phyloP scores from a whole-genome alignment of 2,113 vertebrate species.

The Chrysemys picta region DNA sequence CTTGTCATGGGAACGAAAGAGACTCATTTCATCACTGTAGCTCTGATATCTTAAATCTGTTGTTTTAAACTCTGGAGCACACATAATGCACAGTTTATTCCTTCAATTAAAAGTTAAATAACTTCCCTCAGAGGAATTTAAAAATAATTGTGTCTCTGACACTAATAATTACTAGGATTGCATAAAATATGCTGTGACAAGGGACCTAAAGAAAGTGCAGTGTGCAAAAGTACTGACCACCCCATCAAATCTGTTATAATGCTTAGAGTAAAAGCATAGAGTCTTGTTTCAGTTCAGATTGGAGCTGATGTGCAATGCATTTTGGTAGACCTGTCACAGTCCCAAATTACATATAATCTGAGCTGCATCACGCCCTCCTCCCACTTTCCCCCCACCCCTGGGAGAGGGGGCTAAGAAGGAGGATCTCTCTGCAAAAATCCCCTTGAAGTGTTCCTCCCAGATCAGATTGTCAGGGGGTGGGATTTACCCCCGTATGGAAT shows the following conservation, averaged over 20 bases:
- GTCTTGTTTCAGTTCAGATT: background rate
- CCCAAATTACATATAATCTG: background rate
- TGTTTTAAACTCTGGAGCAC: background rate
- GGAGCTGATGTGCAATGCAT: background rate
- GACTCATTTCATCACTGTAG: background rate
- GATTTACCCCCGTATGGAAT: accelerated
- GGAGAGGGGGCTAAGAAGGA: background rate
- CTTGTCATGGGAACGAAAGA: background rate
- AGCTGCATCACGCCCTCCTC: background rate
- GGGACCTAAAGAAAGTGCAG: background rate
- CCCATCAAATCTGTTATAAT: background rate
- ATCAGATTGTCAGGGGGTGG: background rate
- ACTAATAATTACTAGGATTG: background rate
- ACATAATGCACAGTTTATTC: background rate
- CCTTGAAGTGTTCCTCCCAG: background rate
- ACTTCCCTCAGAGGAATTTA: background rate
- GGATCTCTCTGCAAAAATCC: background rate
- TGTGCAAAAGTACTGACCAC: background rate
- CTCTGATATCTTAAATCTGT: background rate
- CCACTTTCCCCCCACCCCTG: no score
- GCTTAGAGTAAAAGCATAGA: background rate
- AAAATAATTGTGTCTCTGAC: constrained; percentile 4
- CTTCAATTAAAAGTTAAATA: background rate
- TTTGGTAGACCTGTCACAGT: background rate
- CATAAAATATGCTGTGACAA: background rate